Percentiles rank a stretch among this genome's conserved stretches.
These are phyloP conservation scores for Hyperoodon ampullatus DNA, from an alignment of 2,113 vertebrate species.

Conservation along the genomic window DNA sequence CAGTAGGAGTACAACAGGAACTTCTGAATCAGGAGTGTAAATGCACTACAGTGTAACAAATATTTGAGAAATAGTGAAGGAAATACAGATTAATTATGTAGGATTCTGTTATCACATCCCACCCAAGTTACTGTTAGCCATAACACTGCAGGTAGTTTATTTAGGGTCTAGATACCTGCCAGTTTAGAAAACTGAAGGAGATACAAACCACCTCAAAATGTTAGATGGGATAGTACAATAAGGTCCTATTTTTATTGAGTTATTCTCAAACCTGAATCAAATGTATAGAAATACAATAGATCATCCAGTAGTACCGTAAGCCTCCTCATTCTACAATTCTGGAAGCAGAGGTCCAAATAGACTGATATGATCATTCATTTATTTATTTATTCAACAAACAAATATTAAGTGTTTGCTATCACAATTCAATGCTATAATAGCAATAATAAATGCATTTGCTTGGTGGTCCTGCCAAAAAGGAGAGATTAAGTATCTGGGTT, in stretches of 20 bases:
- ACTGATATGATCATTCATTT: not conserved
- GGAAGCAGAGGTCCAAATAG: not conserved
- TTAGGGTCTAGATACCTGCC: not conserved
- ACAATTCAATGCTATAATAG: not conserved
- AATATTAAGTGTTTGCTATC: not conserved
- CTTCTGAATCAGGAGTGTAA: conserved; percentile 71
- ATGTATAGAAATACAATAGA: not conserved
- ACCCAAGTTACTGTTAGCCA: conserved; percentile 24
- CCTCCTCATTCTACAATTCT: not conserved
- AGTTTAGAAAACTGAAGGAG: conserved; percentile 21
- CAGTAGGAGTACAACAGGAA: conserved; percentile 39
- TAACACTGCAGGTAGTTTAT: not conserved
- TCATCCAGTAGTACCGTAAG: not conserved
- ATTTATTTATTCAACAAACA: not conserved
- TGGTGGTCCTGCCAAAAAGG: not conserved
- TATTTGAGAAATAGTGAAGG: conserved; percentile 41
- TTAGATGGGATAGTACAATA: not conserved
- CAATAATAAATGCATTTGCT: not conserved
- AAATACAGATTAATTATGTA: conserved; percentile 55
- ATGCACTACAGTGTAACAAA: conserved; percentile 42
- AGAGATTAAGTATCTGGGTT: not conserved
- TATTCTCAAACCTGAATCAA: not conserved
- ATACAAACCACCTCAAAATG: not conserved
- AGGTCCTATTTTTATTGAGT: not conserved
- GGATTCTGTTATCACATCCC: conserved; percentile 58